Conservation (phyloP, 35 echinoderm and acorn worm genomes). For the Ophioderma brevispina region DNA sequence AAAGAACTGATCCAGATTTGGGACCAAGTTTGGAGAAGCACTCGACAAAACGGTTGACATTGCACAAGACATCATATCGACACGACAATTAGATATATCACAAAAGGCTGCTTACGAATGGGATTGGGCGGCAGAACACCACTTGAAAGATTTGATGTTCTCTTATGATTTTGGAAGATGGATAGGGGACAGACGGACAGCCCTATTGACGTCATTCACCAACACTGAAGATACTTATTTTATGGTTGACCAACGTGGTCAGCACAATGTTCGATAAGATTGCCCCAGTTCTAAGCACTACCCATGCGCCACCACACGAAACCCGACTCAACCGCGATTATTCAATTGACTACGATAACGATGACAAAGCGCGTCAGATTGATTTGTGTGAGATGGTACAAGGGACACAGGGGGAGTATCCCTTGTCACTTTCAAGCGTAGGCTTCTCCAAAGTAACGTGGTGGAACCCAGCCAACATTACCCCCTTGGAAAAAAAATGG, state of each 20-base stretch:
- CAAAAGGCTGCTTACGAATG: neutral
- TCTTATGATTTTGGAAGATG: slow-evolving; percentile 1
- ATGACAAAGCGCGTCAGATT: slow-evolving; percentile 17
- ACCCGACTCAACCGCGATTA: slow-evolving; percentile 1
- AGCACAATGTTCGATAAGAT: neutral
- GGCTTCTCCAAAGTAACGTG: slow-evolving; percentile 36
- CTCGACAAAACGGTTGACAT: neutral
- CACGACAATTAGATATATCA: slow-evolving; percentile 11
- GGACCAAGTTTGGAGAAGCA: neutral
- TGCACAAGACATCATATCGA: slow-evolving; percentile 17
- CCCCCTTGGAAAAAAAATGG: slow-evolving; percentile 44
- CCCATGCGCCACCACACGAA: slow-evolving; percentile 7
- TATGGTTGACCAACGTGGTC: neutral
- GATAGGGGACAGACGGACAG: neutral
- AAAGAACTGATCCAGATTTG: neutral
- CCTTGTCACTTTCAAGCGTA: slow-evolving; percentile 49
- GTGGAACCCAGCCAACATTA: slow-evolving; percentile 35
- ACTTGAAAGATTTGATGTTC: slow-evolving; percentile 3
- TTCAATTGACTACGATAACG: slow-evolving; percentile 9
- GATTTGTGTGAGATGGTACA: slow-evolving; percentile 30
- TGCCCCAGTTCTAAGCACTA: neutral
- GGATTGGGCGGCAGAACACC: slow-evolving; percentile 24
- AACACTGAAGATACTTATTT: neutral
- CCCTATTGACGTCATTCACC: neutral
- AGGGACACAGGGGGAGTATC: neutral